phyloP scores from a whole-genome alignment of 1,140 invertebrate genomes.

The Lethocerus indicus region DNA sequence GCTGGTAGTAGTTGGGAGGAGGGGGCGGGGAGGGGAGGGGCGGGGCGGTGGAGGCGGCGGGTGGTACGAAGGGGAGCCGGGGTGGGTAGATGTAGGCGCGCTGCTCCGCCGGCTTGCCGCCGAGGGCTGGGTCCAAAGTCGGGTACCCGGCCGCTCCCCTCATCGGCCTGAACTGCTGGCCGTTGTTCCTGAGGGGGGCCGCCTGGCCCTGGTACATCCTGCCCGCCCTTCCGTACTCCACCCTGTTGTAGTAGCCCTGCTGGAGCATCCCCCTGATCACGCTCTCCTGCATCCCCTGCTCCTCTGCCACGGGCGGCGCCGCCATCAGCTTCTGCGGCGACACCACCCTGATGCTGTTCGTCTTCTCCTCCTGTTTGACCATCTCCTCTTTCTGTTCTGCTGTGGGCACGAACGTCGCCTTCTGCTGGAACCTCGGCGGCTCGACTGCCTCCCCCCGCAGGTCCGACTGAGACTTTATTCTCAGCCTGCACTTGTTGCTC shows the following conservation, averaged over 20 bases:
- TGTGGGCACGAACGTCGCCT: neutral
- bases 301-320: slow-evolving; percentile 5
- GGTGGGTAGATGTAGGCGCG: too few species aligned
- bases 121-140: too few species aligned
- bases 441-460: too few species aligned
- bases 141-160: too few species aligned
- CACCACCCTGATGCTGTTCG: slow-evolving; percentile 7
- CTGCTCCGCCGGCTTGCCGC: too few species aligned
- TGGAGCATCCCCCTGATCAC: slow-evolving; percentile 23
- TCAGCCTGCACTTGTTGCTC: too few species aligned
- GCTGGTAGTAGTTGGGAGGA: slow-evolving; percentile 16
- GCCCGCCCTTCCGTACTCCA: too few species aligned
- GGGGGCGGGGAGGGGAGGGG: slow-evolving; percentile 15
- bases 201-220: too few species aligned
- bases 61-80: too few species aligned
- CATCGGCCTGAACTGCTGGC: too few species aligned
- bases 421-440: neutral
- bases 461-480: too few species aligned
- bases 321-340: slow-evolving; percentile 12
- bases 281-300: slow-evolving; percentile 6
- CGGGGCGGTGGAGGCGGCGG: slow-evolving; percentile 18
- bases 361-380: neutral
- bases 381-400: slow-evolving; percentile 6
- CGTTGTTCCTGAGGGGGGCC: too few species aligned
- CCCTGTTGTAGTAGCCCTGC: slow-evolving; percentile 15